phyloP scores from a whole-genome alignment of 1,140 invertebrate species.

The Pogonognathellus flavescens region DNA sequence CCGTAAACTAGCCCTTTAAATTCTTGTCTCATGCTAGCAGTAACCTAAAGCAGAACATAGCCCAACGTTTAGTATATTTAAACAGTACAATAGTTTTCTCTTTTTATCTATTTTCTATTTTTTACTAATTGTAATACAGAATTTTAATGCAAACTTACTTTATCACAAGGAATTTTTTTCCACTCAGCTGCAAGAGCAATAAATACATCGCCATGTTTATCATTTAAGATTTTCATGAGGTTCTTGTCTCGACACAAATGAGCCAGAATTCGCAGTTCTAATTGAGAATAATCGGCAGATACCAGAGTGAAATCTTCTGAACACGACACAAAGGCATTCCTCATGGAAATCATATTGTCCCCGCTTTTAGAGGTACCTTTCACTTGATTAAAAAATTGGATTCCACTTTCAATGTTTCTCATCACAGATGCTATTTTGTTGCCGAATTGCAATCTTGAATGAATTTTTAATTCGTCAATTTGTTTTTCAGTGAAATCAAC shows the following conservation, averaged over 20 bases:
- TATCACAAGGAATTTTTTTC: constrained; percentile 77
- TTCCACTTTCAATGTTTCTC: constrained; percentile 22
- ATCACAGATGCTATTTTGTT: constrained; percentile 51
- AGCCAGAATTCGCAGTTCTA: constrained; percentile 93
- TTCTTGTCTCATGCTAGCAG: constrained; percentile 82
- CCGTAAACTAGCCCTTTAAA: constrained; percentile 97
- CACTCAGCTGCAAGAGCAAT: constrained; percentile 87
- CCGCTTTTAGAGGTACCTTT: background rate
- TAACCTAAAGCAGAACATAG: constrained; percentile 73
- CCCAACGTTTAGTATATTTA: background rate
- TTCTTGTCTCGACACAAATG: constrained; percentile 87
- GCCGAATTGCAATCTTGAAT: constrained; percentile 57
- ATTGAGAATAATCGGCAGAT: constrained; percentile 95
- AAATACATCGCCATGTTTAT: constrained; percentile 85
- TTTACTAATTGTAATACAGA: background rate
- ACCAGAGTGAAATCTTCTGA: constrained; percentile 75
- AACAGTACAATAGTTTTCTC: background rate
- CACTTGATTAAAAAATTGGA: background rate
- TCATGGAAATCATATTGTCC: constrained; percentile 68
- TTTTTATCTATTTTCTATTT: background rate
- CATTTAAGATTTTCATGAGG: constrained; percentile 79
- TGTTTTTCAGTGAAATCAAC: constrained; percentile 43
- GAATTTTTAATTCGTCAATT: constrained; percentile 51
- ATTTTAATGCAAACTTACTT: constrained; percentile 71
- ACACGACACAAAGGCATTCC: constrained; percentile 70